These are phyloP conservation scores for Salminus brasiliensis DNA, from an alignment of 2,113 vertebrate species.

Conservation along the genomic window DNA sequence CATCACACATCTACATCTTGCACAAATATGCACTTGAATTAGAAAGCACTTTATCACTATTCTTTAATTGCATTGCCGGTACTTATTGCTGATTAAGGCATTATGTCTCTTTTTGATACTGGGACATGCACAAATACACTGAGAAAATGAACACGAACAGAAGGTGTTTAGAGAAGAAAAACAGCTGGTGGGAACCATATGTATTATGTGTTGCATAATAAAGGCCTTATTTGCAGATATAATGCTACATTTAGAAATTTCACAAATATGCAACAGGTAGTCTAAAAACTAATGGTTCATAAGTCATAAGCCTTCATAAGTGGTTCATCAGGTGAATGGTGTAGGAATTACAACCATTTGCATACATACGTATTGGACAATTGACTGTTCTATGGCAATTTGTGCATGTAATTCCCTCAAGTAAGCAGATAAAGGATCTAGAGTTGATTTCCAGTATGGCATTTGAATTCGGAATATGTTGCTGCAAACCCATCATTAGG, in stretches of 20 bases:
- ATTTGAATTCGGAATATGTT: no score
- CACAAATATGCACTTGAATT: slow-evolving; percentile 36
- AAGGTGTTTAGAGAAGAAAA: neutral
- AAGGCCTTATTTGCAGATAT: neutral
- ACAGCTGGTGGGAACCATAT: no score
- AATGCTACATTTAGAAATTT: neutral
- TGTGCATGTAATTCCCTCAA: no score
- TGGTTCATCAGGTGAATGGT: no score
- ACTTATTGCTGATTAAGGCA: slow-evolving; percentile 32
- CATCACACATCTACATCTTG: neutral
- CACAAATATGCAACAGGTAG: neutral
- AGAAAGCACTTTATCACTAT: slow-evolving; percentile 47
- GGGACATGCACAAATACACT: slow-evolving; percentile 12
- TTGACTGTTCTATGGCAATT: no score
- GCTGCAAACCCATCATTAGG: no score
- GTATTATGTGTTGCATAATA: neutral
- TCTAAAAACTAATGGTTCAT: no score
- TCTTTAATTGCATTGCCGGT: slow-evolving; percentile 34
- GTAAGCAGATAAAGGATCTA: no score
- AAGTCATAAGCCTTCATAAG: no score
- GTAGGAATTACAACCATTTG: no score
- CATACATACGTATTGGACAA: no score
- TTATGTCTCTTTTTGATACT: neutral
- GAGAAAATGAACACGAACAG: neutral
- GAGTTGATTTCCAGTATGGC: no score